Evolutionary conservation across 2,113 vertebrate species (phyloP).

Genomic region (Petroica traversi): DNA sequence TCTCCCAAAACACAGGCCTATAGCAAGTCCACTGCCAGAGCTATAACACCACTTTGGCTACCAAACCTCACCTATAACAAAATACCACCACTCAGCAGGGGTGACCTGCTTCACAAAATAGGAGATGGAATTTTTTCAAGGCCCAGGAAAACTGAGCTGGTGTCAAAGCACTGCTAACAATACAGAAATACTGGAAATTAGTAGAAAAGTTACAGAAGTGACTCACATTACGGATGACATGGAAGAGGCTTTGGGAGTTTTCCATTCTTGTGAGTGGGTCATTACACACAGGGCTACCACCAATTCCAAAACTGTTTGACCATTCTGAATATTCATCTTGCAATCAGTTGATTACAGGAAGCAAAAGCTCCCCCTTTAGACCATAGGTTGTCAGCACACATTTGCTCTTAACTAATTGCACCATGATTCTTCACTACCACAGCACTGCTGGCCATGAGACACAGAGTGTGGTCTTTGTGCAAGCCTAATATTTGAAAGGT

Average conservation of each 20-base stretch:
- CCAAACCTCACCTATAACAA: background rate
- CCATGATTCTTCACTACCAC: background rate
- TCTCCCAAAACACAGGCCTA: background rate
- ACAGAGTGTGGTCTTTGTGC: background rate
- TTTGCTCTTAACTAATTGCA: background rate
- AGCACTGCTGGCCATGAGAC: background rate
- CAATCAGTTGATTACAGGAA: background rate
- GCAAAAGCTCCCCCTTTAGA: background rate
- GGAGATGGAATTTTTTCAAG: background rate
- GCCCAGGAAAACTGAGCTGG: background rate
- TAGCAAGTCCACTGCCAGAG: background rate
- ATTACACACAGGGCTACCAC: constrained; percentile 6
- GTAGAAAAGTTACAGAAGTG: background rate
- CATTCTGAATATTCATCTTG: background rate
- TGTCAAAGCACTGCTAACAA: background rate
- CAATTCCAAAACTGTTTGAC: background rate
- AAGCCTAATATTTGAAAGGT: background rate
- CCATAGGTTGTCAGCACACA: background rate
- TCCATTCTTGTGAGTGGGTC: background rate
- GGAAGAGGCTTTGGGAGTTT: background rate
- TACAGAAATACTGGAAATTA: background rate
- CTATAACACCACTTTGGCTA: background rate
- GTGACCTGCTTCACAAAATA: background rate
- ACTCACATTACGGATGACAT: background rate
- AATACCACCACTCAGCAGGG: background rate